Percentiles rank a stretch among this genome's conserved stretches.
Conservation (phyloP, 2,888 invertebrate species). For the Hedya salicella region DNA sequence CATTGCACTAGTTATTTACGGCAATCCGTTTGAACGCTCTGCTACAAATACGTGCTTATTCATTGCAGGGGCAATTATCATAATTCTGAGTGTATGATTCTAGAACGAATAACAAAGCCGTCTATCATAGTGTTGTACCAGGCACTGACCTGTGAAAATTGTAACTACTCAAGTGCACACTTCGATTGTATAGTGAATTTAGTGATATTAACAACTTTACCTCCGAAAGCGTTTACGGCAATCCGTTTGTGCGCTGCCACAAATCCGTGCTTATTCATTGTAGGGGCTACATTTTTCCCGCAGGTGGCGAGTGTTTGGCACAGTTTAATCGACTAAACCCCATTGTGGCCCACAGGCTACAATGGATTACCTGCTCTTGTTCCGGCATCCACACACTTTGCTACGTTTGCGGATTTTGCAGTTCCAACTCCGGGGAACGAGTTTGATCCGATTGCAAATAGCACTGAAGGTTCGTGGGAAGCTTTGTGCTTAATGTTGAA, state of each 20-base stretch:
- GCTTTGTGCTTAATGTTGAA: conserved; percentile 13
- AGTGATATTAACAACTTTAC: conserved; percentile 14
- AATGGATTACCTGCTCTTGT: conserved; percentile 63
- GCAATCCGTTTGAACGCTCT: not conserved
- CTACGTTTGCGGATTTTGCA: conserved; percentile 55
- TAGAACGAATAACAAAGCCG: too few species aligned
- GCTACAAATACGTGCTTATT: conserved; percentile 38
- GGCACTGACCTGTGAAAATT: too few species aligned
- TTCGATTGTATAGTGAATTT: conserved; percentile 6
- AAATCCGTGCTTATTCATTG: conserved; percentile 41
- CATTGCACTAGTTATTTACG: too few species aligned
- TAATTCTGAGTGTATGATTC: too few species aligned
- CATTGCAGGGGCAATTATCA: conserved; percentile 29
- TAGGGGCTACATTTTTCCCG: conserved; percentile 57
- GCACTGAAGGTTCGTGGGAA: conserved; percentile 17
- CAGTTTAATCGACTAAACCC: conserved; percentile 71
- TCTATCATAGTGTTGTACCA: too few species aligned
- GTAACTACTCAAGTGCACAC: not conserved
- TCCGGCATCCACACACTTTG: conserved; percentile 51
- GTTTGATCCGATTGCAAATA: conserved; percentile 44
- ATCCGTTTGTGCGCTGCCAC: conserved; percentile 9
- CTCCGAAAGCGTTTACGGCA: not conserved
- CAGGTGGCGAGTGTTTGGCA: conserved; percentile 65
- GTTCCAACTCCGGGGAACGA: conserved; percentile 49
- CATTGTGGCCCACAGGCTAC: conserved; percentile 62